phyloP scores from a whole-genome alignment of 2,113 vertebrate genomes.

The Lota lota region DNA sequence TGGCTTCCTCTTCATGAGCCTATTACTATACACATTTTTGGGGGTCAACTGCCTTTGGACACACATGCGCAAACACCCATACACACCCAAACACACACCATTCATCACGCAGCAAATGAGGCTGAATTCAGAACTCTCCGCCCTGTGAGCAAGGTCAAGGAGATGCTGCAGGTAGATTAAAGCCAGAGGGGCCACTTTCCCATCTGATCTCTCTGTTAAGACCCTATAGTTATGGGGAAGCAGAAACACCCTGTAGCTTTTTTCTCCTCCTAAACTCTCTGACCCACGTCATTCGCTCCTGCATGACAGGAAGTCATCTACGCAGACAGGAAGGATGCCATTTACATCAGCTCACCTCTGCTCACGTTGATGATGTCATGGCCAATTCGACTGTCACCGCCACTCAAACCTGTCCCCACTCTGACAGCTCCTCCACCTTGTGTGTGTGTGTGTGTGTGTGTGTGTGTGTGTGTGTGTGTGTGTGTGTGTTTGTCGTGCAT shows the following conservation, averaged over 20 bases:
- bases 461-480: neutral
- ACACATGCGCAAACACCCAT: neutral
- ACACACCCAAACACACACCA: slow-evolving; percentile 85
- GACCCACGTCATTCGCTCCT: slow-evolving; percentile 40
- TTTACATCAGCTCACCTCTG: slow-evolving; percentile 15
- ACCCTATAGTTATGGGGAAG: slow-evolving; percentile 79
- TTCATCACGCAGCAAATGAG: slow-evolving; percentile 89
- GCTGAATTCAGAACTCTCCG: slow-evolving; percentile 93
- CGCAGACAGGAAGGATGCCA: neutral
- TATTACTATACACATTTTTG: no score
- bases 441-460: slow-evolving; percentile 8
- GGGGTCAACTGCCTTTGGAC: no score
- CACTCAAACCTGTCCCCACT: slow-evolving; percentile 11
- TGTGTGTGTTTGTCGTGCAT: neutral
- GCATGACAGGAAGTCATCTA: slow-evolving; percentile 30
- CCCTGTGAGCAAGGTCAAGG: slow-evolving; percentile 91
- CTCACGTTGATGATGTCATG: slow-evolving; percentile 21
- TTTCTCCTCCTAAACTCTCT: slow-evolving; percentile 9
- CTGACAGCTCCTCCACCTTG: neutral
- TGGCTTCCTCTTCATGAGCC: no score
- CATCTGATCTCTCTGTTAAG: slow-evolving; percentile 92
- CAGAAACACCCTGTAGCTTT: slow-evolving; percentile 84
- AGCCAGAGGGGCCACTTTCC: slow-evolving; percentile 92
- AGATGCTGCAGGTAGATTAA: slow-evolving; percentile 96
- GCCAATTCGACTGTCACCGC: slow-evolving; percentile 18